Evolutionary conservation across 2,113 vertebrate genomes (phyloP).

Genomic region (Bolborhynchus lineola): DNA sequence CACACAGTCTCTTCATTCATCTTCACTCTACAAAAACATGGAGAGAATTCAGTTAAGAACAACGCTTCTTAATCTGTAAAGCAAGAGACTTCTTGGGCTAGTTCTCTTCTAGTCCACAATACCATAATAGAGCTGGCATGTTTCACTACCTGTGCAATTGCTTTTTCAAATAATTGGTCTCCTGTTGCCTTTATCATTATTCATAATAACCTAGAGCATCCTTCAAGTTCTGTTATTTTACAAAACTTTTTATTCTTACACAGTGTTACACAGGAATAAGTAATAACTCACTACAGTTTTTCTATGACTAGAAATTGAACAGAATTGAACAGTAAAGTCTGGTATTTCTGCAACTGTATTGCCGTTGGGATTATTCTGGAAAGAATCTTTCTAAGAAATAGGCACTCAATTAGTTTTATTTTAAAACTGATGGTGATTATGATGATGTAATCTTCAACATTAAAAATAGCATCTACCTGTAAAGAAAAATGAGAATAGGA

Average conservation of each 20-base stretch:
- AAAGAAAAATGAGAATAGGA: not conserved
- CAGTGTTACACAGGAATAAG: not conserved
- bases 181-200: not conserved
- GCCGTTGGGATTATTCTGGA: not conserved
- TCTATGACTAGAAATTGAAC: too few species aligned
- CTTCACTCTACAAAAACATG: not conserved
- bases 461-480: not conserved
- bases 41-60: not conserved
- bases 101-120: not conserved
- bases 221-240: not conserved
- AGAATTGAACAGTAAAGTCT: not conserved
- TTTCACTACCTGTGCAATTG: not conserved
- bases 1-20: constrained; percentile 18
- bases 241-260: not conserved
- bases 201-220: not conserved
- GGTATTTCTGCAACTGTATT: not conserved
- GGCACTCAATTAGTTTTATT: not conserved
- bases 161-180: not conserved
- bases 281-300: not conserved
- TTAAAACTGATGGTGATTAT: not conserved
- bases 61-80: not conserved
- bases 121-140: not conserved
- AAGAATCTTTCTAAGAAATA: not conserved
- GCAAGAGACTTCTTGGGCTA: not conserved
- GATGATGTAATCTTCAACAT: not conserved